phyloP scores from a whole-genome alignment of 2,888 invertebrate genomes.

The Drosophila neonasuta region DNA sequence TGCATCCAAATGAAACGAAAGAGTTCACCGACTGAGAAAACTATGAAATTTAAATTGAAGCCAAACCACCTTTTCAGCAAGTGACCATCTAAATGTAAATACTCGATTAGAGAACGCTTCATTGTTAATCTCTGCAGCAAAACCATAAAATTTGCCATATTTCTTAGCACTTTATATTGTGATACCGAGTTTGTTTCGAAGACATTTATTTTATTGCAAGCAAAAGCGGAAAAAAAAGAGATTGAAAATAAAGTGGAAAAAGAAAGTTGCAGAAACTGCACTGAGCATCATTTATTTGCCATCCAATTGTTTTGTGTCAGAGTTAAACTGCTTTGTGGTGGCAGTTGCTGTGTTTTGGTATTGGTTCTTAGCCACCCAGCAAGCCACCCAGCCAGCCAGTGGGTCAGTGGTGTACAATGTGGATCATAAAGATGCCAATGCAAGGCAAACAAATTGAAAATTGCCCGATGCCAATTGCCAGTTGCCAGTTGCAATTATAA shows the following conservation, averaged over 20 bases:
- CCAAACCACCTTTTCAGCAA: not conserved
- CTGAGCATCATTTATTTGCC: conserved; percentile 36
- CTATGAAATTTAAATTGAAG: conserved; percentile 21
- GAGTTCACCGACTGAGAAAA: not conserved
- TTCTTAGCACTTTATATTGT: conserved; percentile 7
- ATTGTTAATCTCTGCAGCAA: conserved; percentile 1
- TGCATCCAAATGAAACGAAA: conserved; percentile 17
- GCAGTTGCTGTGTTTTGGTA: not conserved
- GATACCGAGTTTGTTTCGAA: not conserved
- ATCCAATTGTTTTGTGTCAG: conserved; percentile 44
- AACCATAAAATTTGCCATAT: not conserved
- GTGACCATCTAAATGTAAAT: conserved; percentile 23
- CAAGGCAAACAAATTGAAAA: conserved; percentile 67
- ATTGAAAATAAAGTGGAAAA: conserved; percentile 3
- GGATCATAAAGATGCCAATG: conserved; percentile 49
- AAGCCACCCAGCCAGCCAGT: conserved; percentile 10
- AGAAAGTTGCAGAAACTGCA: conserved; percentile 3
- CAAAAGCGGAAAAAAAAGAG: not conserved
- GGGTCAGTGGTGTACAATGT: conserved; percentile 35
- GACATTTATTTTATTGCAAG: conserved; percentile 12
- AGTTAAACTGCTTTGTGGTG: conserved; percentile 14
- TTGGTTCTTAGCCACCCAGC: not conserved
- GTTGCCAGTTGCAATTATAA: conserved; percentile 69
- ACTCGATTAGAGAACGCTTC: not conserved
- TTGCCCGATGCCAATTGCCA: conserved; percentile 52